Evolutionary conservation across 2,113 vertebrate species (phyloP), one percentile per base, ranked within the genome.

Genomic region (Herpailurus yagouaroundi): DNA sequence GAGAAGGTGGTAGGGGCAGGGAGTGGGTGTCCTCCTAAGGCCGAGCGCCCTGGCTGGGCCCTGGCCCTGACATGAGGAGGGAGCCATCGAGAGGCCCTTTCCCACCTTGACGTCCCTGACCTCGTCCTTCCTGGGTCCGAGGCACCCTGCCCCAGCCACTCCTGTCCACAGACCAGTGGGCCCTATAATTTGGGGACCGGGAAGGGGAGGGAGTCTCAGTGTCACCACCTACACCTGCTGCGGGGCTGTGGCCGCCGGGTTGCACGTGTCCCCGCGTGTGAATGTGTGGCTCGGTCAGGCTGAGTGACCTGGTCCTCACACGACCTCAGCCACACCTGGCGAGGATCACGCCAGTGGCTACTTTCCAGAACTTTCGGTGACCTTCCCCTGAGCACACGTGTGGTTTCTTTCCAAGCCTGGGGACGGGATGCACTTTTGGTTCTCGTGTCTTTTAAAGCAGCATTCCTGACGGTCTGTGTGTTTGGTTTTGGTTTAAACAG

Each of bases 331-430:
- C 57, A 11, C 1, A 4, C 41, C 91, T 2, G 68, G 66, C 29
- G 9, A 23, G 92, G 92, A 71, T 64, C 76, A 19, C 12, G 4
- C 81, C 21, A 36, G 10, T 38, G 1, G 33, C 64, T 19, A 21
- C 77, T 33, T 74, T 91, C 92, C 3, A 12, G 87, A 69, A 63
- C 27, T 71, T 57, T 93, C 19, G 2, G 0, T 57, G 69, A 50
- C 94, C 93, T 94, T 68, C 76, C 79, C 83, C 96, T 1, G 60
- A 69, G 11, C 5, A 80, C 73, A 1, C 76, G n/a, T 76, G 92
- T 89, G 57, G 83, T 97, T 97, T 96, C 69, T 93, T 41, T 93
- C 95, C 94, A 80, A 95, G 88, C 95, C 33, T 5, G 95, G 29
- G 55, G 95, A 81, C 1, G 14, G 97, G 93, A 88, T 97, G 95